Percentiles rank a stretch among this genome's conserved stretches.
phyloP scores from a whole-genome alignment of 1,140 invertebrate species.

The Maniola jurtina region DNA sequence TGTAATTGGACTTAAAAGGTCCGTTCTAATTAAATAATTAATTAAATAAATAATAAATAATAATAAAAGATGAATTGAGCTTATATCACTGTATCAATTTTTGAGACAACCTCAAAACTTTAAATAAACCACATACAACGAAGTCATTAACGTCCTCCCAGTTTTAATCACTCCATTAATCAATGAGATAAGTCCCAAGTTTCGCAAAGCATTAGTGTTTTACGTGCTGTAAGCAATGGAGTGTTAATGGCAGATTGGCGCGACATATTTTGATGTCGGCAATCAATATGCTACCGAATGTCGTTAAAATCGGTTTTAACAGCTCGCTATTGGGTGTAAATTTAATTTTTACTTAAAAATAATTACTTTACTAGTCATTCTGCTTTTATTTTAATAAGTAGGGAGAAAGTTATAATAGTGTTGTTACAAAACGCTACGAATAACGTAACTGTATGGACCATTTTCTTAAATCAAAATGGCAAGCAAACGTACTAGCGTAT shows the following conservation, averaged over 20 bases:
- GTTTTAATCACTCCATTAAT: slow-evolving; percentile 2
- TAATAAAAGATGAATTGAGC: no score
- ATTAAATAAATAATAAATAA: no score
- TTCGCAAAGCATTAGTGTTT: slow-evolving; percentile 6
- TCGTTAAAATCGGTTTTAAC: slow-evolving; percentile 1
- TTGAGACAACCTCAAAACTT: no score
- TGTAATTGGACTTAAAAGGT: no score
- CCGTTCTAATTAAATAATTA: no score
- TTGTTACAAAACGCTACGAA: no score
- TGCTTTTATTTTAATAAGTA: no score
- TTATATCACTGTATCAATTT: no score
- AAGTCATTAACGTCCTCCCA: background rate
- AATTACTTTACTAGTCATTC: background rate
- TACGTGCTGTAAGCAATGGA: background rate
- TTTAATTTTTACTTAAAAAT: background rate
- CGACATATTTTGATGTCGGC: slow-evolving; percentile 12
- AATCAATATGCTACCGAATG: slow-evolving; percentile 5
- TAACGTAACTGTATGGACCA: no score
- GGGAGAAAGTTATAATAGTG: no score
- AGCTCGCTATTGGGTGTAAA: background rate
- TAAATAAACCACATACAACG: background rate
- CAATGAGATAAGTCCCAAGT: background rate
- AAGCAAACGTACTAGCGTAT: no score
- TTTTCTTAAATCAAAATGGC: no score
- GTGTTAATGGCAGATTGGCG: slow-evolving; percentile 2